Evolutionary conservation across 2,888 invertebrate species (phyloP), one percentile per base, ranked within the genome.

Genomic region (Cactoblastis cactorum): DNA sequence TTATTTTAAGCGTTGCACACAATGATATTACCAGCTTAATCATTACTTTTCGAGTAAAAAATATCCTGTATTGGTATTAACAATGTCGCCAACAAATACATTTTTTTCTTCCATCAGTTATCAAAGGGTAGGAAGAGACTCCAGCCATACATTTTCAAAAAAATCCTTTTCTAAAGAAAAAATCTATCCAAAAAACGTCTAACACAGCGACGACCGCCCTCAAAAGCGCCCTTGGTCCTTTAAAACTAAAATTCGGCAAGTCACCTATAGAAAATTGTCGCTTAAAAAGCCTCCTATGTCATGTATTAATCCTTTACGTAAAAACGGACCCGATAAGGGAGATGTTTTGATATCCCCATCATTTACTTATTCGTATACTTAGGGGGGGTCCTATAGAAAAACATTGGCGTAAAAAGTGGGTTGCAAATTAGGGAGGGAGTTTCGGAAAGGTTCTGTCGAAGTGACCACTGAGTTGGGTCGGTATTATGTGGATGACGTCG

Each of bases 321-420:
- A 85, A 85, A 85, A 81, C 83, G 71, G 62, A 65, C 60, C 73
- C 77, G 83, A 83, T 86, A 85, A 76, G 80, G 80, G 85, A 80
- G 85, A 87, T 88, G 82, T 87, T 88, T 83, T 83, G 86, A 88
- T 86, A 88, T 77, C 77, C 82, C 80, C 84, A 82, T 81, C 82
- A 82, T 81, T 84, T 81, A 83, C 82, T 83, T 81, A 78, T 75
- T 69, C 74, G 57, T 74, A 71, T 69, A 69, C 73, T 71, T 77
- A 70, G 65, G 59, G 65, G 64, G 69, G 69, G 75, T 72, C 71
- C 83, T 87, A 87, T 89, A 87, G 88, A 88, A 88, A 89, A 89
- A 89, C 89, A 89, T 86, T 87, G 86, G 83, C 80, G 86, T 87
- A 88, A 89, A 89, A 89, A 89, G 80, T 82, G 84, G 87, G 83